Evolutionary conservation across 2,797 vertebrate genomes (phyloP).

Genomic region (Typhlichthys subterraneus): DNA sequence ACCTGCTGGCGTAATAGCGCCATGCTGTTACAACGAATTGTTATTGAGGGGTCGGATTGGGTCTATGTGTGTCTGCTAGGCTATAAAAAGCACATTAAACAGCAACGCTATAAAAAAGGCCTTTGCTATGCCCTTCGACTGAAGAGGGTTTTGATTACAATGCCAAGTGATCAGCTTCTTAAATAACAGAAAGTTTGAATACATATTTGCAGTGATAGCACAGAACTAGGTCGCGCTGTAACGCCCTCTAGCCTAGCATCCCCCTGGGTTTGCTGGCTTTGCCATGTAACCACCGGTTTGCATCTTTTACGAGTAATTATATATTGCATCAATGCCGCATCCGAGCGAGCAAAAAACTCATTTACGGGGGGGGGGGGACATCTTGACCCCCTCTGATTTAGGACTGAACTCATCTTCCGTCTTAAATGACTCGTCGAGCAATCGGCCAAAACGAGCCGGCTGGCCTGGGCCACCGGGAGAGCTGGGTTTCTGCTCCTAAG

Average conservation of each 20-base stretch:
- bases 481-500: conserved; percentile 52
- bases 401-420: conserved; percentile 30
- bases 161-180: not conserved
- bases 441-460: conserved; percentile 60
- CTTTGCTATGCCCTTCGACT: not conserved
- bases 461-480: conserved; percentile 68
- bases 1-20: conserved; percentile 1
- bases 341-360: conserved; percentile 9
- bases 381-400: conserved; percentile 16
- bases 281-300: not conserved
- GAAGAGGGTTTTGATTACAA: not conserved
- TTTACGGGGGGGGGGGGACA: not conserved
- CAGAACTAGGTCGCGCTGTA: no score
- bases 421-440: conserved; percentile 47
- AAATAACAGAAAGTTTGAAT: not conserved
- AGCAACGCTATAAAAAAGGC: not conserved
- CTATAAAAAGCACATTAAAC: conserved; percentile 4
- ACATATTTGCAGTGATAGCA: no score
- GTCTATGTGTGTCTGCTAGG: no score
- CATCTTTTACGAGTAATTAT: not conserved
- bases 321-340: not conserved
- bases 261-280: not conserved
- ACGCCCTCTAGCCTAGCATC: no score
- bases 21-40: not conserved
- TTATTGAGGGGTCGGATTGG: not conserved